Conservation (phyloP, 37 sponge, comb jelly and placozoan genomes). For the Aplysina aerophoba region DNA sequence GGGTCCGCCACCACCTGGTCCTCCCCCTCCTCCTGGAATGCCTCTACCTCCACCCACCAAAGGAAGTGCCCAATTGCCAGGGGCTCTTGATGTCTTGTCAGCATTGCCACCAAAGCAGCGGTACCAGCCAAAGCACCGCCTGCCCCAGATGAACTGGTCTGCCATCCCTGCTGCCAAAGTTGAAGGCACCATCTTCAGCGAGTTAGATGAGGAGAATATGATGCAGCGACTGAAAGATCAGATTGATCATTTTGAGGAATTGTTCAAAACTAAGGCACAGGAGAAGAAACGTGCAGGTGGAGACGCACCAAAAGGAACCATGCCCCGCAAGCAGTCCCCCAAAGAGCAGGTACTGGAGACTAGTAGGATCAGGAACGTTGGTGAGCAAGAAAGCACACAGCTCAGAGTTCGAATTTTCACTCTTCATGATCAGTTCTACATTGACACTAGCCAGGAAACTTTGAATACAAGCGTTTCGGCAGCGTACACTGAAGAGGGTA, state of each 20-base stretch:
- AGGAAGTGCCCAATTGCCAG: slow-evolving; percentile 1
- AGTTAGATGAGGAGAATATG: slow-evolving; percentile 75
- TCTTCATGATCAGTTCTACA: too few relatives aligned
- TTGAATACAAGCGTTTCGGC: too few relatives aligned
- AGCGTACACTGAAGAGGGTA: too few relatives aligned
- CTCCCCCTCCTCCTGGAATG: background rate
- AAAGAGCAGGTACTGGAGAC: slow-evolving; percentile 64
- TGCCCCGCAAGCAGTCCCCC: background rate
- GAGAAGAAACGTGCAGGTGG: slow-evolving; percentile 12
- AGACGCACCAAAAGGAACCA: background rate
- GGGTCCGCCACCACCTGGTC: slow-evolving; percentile 36
- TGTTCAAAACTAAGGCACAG: slow-evolving; percentile 72
- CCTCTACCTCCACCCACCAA: background rate
- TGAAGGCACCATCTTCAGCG: slow-evolving; percentile 71
- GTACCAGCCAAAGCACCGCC: slow-evolving; percentile 72
- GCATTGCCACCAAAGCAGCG: slow-evolving; percentile 42
- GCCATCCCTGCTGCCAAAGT: slow-evolving; percentile 67
- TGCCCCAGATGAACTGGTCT: slow-evolving; percentile 81
- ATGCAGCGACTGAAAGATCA: slow-evolving; percentile 42
- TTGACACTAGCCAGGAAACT: too few relatives aligned
- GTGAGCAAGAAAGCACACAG: slow-evolving; percentile 15
- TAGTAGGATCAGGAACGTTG: slow-evolving; percentile 76
- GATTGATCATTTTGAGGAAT: slow-evolving; percentile 73
- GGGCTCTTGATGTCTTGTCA: background rate
- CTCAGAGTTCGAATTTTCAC: background rate